phyloP scores from a whole-genome alignment of 2,888 invertebrate genomes.

The Cheilosia grossa region DNA sequence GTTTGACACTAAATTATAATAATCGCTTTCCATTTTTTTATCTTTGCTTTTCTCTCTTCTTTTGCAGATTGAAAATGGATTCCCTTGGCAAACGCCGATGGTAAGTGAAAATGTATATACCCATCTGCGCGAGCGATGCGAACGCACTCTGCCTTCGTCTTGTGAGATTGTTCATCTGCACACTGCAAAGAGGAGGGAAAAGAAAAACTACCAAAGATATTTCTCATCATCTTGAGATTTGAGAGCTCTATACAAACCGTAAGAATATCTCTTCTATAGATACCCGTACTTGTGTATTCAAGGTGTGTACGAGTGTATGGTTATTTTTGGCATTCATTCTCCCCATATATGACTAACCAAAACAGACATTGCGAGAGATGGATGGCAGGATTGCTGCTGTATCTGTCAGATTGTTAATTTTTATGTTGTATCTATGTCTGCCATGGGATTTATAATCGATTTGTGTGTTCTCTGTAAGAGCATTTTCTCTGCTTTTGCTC shows the following conservation, averaged over 20 bases:
- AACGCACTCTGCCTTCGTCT: neutral
- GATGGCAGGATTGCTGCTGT: constrained; percentile 48
- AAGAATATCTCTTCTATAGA: neutral
- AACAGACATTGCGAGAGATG: constrained; percentile 58
- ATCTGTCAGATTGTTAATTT: constrained; percentile 68
- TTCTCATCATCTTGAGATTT: constrained; percentile 34
- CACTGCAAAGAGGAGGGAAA: neutral
- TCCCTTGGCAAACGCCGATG: constrained; percentile 4
- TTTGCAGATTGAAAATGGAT: constrained; percentile 55
- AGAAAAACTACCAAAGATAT: neutral
- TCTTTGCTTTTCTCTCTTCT: neutral
- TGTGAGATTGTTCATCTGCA: neutral
- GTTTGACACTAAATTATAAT: constrained; percentile 66
- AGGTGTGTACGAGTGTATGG: constrained; percentile 48
- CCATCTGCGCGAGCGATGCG: constrained; percentile 3
- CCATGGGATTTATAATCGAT: constrained; percentile 69
- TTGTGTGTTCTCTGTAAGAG: constrained; percentile 49
- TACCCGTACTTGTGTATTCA: constrained; percentile 21
- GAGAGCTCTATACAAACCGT: constrained; percentile 3
- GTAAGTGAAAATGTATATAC: constrained; percentile 32
- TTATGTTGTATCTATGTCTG: constrained; percentile 43
- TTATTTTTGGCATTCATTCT: constrained; percentile 66
- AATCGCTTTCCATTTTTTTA: constrained; percentile 37
- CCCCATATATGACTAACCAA: constrained; percentile 23
- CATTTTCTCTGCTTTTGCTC: constrained; percentile 26